These are phyloP conservation scores for Castor canadensis DNA, from an alignment of 2,113 vertebrate genomes.

Conservation along the genomic window DNA sequence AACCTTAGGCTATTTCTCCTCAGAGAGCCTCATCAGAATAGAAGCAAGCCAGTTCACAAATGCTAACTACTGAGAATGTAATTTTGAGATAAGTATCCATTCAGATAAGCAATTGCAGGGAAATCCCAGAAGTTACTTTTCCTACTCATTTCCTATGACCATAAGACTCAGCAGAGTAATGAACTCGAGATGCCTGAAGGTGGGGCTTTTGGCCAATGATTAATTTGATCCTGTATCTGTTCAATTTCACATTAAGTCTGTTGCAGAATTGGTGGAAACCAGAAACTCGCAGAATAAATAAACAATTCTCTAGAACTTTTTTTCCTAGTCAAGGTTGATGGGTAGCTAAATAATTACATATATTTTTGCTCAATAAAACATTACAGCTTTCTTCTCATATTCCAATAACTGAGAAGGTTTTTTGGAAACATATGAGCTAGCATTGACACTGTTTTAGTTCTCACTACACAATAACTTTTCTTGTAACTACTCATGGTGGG, in stretches of 20 bases:
- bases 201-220: not conserved
- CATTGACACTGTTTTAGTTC: not conserved
- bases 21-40: not conserved
- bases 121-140: not conserved
- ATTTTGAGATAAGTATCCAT: not conserved
- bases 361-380: constrained; percentile 34
- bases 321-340: not conserved
- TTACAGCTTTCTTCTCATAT: not conserved
- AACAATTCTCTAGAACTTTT: not conserved
- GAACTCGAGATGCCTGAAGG: constrained; percentile 20
- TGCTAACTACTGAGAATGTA: not conserved
- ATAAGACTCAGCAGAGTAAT: not conserved
- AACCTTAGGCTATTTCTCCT: not conserved
- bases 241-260: not conserved
- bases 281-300: constrained; percentile 37
- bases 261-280: constrained; percentile 2
- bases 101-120: not conserved
- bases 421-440: constrained; percentile 31
- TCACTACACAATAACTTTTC: constrained; percentile 18
- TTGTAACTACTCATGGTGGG: not conserved
- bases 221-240: not conserved
- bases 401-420: not conserved
- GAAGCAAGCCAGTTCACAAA: constrained; percentile 15
- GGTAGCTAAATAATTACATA: not conserved
- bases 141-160: not conserved